Evolutionary conservation across 1,140 invertebrate species (phyloP), one percentile per base, ranked within the genome.

Genomic region (Drosophila ercepeae): DNA sequence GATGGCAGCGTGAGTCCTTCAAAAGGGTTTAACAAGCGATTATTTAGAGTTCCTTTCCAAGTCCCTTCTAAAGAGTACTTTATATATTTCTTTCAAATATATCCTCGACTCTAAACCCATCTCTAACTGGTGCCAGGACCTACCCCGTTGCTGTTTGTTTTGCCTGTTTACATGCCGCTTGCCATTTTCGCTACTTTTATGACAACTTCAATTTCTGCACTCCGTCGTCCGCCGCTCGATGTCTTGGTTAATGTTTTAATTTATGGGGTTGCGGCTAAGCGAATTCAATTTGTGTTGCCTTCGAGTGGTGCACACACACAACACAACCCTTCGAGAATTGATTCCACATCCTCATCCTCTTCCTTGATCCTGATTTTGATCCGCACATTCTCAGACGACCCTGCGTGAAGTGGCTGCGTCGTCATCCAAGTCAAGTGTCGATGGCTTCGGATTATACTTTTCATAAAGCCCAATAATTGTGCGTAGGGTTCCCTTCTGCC

Each of bases 191-290:
- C 64, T 64, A 77, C 81, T 68, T 81, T 81, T 75, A 75, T 84
- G 79, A 78, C 79, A 78, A 75, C 72, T 69, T 57, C 51, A 64
- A 55, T 75, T 83, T 69, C 63, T 52, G 50, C 54, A 57, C 49
- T 60, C 14, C 19, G 29, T 14, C 13, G 21, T 3, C 32, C 13
- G 55, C 1, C 36, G 29, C 11, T 49, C 61, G 61, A 45, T 60
- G 63, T 58, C 63, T 70, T 73, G 71, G 69, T 74, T 74, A 75
- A 75, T 75, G 72, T 67, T 72, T 75, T 88, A 88, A 86, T 86
- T 88, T 89, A 89, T 88, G 78, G 82, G 82, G 82, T 86, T 86
- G 82, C 58, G 77, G 68, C 78, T 86, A 88, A 88, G 77, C 83
- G 82, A 88, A 88, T 86, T 58, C 83, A 60, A 82, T 86, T 86